Base-by-base conservation (phyloP, 2,113 vertebrate species). In the Melanerpes aurifrons region DNA sequence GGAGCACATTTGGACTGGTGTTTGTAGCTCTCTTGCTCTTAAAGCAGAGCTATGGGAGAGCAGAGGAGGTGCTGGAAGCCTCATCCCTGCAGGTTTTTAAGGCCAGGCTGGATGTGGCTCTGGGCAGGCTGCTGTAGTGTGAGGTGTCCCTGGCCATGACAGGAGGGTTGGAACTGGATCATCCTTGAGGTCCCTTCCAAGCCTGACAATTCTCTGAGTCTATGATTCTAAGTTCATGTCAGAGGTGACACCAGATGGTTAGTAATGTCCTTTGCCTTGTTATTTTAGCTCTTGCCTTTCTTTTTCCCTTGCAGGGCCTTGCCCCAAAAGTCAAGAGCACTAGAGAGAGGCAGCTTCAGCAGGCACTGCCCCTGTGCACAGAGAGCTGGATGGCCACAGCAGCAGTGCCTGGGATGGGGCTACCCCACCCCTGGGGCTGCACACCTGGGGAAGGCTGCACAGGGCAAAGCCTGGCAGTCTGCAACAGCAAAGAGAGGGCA, bases 311-410 rank as follows among this genome's bases (percentile, higher is more conserved):
- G 82, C 71, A 77, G 89, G 35, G 45, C 9, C n/a, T 87, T 78
- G 31, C 25, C 84, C 58, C 48, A 24, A 29, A 64, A 86, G 47
- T 79, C 74, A 87, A 69, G 72, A 73, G 56, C 66, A 7, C 58
- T 37, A 73, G 64, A 61, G 47, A 64, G 24, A 68, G 7, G 35
- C 57, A 61, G 0, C 64, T 59, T 66, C 78, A 85, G 43, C 76
- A 76, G 43, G 32, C 2, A 3, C 48, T 1, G 1, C 18, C 16
- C 18, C 18, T 0, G 0, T 9, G 10, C 64, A 16, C 0, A 7
- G 12, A 66, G 31, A 69, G 3, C 68, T 69, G 80, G 32, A 62
- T 58, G 59, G 59, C 22, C 56, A 50, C 29, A 29, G 74, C 31
- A 45, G 31, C 15, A 1, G 69, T 0, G 0, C 18, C 57, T 76